A percentile compares a stretch with the other conserved stretches of the same genome.
These are phyloP conservation scores for Lanius collurio DNA, from an alignment of 2,113 vertebrate species.

Conservation along the genomic window DNA sequence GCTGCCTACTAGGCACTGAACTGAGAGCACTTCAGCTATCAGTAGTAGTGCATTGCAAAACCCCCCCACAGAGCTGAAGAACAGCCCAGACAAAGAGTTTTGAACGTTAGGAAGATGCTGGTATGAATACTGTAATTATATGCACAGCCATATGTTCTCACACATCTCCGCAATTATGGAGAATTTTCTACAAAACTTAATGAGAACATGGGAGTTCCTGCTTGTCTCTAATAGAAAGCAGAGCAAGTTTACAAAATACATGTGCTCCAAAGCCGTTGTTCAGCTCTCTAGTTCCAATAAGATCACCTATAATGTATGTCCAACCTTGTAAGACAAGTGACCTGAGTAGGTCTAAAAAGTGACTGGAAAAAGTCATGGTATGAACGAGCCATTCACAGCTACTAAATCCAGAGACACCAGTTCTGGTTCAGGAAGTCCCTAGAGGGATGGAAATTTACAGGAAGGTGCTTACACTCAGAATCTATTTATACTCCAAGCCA, in stretches of 20 bases:
- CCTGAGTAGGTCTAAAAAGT: not conserved
- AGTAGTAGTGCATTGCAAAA: not conserved
- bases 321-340: not conserved
- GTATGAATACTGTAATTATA: not conserved
- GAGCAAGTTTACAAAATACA: not conserved
- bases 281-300: not conserved
- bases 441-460: not conserved
- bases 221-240: not conserved
- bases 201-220: not conserved
- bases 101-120: not conserved
- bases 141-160: not conserved
- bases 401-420: not conserved
- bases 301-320: not conserved
- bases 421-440: not conserved
- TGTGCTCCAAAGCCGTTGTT: not conserved
- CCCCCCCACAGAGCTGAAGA: not conserved
- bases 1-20: not conserved
- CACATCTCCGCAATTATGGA: not conserved
- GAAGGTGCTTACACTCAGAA: not conserved
- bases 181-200: not conserved
- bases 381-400: not conserved
- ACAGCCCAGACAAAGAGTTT: not conserved
- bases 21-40: not conserved
- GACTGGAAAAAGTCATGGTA: not conserved
- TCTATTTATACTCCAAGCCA: not conserved